Percentiles rank a stretch among this genome's conserved stretches.
These are phyloP conservation scores for Nycticorax nycticorax DNA, from an alignment of 2,113 vertebrate genomes.

Conservation along the genomic window DNA sequence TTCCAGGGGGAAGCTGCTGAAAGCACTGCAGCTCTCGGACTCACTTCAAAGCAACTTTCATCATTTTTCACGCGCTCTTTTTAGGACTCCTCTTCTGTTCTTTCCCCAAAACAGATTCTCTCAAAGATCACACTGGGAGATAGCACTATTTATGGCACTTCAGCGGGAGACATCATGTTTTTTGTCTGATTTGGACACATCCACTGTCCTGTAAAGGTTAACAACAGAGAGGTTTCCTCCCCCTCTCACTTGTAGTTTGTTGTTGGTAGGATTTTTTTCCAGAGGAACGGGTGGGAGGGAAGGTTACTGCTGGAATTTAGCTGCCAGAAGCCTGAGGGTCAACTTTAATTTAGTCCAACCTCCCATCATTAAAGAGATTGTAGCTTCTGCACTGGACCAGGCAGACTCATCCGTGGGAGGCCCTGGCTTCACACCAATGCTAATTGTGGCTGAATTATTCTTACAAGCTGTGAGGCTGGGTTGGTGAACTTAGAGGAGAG, in stretches of 20 bases:
- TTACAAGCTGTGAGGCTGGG: conserved; percentile 4
- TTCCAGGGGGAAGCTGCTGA: conserved; percentile 75
- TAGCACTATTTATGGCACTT: conserved; percentile 76
- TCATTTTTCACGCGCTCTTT: conserved; percentile 77
- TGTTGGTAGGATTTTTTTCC: conserved; percentile 44
- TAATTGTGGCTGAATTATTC: conserved; percentile 39
- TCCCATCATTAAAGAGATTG: conserved; percentile 50
- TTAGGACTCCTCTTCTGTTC: conserved; percentile 70
- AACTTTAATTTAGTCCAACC: conserved; percentile 50
- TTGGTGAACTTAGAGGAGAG: conserved; percentile 22
- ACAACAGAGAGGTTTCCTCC: conserved; percentile 67
- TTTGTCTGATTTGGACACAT: conserved; percentile 74
- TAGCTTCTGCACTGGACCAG: conserved; percentile 44
- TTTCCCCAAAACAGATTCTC: conserved; percentile 76
- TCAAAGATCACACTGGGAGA: conserved; percentile 75
- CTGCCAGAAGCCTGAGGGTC: conserved; percentile 50
- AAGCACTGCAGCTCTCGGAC: conserved; percentile 61
- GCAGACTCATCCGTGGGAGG: conserved; percentile 37
- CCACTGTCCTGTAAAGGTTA: conserved; percentile 77
- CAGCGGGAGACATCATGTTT: conserved; percentile 63
- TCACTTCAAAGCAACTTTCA: conserved; percentile 82
- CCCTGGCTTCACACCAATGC: conserved; percentile 42
- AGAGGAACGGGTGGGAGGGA: conserved; percentile 16
- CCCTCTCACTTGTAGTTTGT: conserved; percentile 67
- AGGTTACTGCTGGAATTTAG: conserved; percentile 59